Evolutionary conservation across 2,113 vertebrate genomes (phyloP).

Genomic region (Lanius collurio): DNA sequence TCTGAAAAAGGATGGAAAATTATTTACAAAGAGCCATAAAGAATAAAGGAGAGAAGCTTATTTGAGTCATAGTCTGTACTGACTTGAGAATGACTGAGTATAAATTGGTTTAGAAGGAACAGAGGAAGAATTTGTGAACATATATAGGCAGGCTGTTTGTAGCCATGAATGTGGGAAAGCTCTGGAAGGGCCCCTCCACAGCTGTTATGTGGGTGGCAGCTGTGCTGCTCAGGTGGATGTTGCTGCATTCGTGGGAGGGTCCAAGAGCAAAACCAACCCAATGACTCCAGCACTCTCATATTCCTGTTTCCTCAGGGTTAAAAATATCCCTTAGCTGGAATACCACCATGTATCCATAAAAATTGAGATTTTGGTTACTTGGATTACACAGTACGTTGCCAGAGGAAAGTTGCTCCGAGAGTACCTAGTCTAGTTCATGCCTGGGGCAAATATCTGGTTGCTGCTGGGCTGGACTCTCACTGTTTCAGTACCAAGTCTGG

Average conservation of each 20-base stretch:
- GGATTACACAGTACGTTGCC: neutral
- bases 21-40: neutral
- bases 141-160: neutral
- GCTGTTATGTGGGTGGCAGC: fast-evolving
- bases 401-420: neutral
- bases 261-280: neutral
- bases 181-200: neutral
- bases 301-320: neutral
- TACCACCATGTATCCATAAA: neutral
- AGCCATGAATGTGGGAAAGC: neutral
- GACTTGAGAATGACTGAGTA: neutral
- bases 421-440: neutral
- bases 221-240: neutral
- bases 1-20: neutral
- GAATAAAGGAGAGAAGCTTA: neutral
- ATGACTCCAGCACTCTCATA: neutral
- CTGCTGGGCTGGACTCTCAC: neutral
- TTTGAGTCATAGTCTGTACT: neutral
- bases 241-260: neutral
- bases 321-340: neutral
- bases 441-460: neutral
- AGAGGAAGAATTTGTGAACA: neutral
- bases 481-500: neutral
- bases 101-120: neutral
- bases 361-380: neutral